Base-by-base conservation (phyloP, 1,140 invertebrate species). In the Archivesica marissinica region DNA sequence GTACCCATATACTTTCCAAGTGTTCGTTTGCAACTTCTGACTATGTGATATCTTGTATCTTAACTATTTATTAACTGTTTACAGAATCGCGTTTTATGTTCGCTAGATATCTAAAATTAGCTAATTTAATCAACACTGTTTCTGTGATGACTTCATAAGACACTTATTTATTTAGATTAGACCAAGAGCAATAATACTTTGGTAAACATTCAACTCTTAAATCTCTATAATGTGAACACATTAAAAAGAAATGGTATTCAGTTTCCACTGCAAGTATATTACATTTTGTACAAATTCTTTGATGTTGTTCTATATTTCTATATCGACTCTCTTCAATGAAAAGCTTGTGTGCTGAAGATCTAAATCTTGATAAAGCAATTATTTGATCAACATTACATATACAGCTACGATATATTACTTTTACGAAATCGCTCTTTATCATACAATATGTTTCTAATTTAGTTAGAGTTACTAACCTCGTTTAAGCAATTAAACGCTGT, bases 191-290 rank as follows among this genome's bases (percentile, higher is more conserved):
- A 28, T 56, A 81, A 44, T 81, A 72, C 20, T 30, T 54, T 25
- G 78, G 47, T 41, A 81, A 72, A 56, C n/a, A 81, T 23, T 47
- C 50, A 30, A 47, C 3, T 61, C 79, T 82, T 23, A 61, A 4
- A 23, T 59, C 15, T 74, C 68, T 82, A 61, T 82, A 82, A 61
- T 38, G 52, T 25, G 68, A 68, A 61, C 66, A 81, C 2, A 82
- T 15, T 15, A 74, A 23, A 4, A 74, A 4, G n/a, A 82, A 82
- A 47, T 74, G 79, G 23, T 74, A 82, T 82, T 82, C 66, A 61
- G 59, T 74, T 61, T 82, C 66, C 28, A 74, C 35, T 44, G 25
- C 44, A 20, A 33, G 2, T 68, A 59, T 72, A 74, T 44, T 82
- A 74, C 52, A 82, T 59, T 50, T 44, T 28, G 25, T 59, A 44